phyloP scores from a whole-genome alignment of 2,113 vertebrate species.

The Odocoileus virginianus region DNA sequence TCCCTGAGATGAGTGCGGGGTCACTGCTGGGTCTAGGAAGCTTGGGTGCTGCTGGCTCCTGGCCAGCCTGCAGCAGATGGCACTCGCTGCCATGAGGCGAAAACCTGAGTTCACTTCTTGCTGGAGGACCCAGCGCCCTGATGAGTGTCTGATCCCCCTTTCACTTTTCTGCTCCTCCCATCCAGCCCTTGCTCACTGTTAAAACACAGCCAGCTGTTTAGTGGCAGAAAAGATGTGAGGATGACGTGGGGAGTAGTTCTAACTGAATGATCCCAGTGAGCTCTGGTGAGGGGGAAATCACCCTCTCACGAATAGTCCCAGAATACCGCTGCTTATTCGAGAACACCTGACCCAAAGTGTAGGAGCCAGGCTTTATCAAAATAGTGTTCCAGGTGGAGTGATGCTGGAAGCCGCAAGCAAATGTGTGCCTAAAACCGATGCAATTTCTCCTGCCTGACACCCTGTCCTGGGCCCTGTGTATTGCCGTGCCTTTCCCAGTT shows the following conservation, averaged over 20 bases:
- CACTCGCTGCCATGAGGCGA: accelerated
- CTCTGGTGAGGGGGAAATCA: neutral
- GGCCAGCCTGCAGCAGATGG: neutral
- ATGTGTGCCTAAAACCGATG: accelerated
- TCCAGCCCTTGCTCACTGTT: neutral
- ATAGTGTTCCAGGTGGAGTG: neutral
- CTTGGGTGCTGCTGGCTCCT: accelerated
- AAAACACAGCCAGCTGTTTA: neutral
- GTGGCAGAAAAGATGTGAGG: neutral
- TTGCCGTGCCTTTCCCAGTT: neutral
- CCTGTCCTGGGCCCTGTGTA: neutral
- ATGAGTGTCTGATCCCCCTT: neutral
- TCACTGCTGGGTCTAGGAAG: neutral
- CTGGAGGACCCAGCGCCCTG: neutral
- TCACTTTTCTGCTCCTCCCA: neutral
- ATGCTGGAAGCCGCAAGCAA: neutral
- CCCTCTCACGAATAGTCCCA: neutral
- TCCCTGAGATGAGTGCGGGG: neutral
- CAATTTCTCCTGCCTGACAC: neutral
- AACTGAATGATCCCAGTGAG: neutral
- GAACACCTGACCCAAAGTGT: neutral
- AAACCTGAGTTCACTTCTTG: neutral
- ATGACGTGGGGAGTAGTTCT: neutral
- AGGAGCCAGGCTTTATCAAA: neutral
- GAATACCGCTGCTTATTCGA: neutral